Evolutionary conservation across 2,113 vertebrate species (phyloP).

Genomic region (Nestor notabilis): DNA sequence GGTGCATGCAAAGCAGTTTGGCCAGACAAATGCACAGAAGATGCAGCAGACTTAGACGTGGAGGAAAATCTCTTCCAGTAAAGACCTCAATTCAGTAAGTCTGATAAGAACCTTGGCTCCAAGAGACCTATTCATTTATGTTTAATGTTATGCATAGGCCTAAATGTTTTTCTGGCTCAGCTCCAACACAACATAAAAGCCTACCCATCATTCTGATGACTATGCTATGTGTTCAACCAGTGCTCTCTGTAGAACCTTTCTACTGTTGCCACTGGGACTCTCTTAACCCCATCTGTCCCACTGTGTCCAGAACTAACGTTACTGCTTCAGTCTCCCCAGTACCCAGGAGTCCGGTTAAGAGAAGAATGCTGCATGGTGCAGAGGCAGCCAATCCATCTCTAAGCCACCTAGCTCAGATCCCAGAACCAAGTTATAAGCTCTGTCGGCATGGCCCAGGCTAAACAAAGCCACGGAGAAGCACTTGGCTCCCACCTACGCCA

Average conservation of each 20-base stretch:
- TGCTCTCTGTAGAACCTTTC: not conserved
- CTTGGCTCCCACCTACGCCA: not conserved
- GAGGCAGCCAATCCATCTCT: not conserved
- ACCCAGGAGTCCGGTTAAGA: not conserved
- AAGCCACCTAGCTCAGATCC: not conserved
- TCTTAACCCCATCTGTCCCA: not conserved
- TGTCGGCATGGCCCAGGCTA: not conserved
- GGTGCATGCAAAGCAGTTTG: conserved; percentile 57
- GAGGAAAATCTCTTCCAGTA: not conserved
- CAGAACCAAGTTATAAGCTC: not conserved
- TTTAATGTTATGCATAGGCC: not conserved
- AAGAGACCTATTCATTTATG: not conserved
- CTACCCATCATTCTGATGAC: not conserved
- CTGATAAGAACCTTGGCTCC: not conserved
- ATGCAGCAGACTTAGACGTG: not conserved
- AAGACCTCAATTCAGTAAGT: not conserved
- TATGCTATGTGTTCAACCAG: not conserved
- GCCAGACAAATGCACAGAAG: conserved; percentile 32
- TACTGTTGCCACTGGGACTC: not conserved
- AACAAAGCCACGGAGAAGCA: not conserved
- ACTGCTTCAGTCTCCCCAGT: not conserved
- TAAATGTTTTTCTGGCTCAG: not conserved
- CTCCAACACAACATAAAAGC: not conserved
- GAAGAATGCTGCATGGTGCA: not conserved
- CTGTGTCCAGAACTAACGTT: not conserved